Conservation (phyloP, 2,113 vertebrate species). For the Datnioides undecimradiatus region DNA sequence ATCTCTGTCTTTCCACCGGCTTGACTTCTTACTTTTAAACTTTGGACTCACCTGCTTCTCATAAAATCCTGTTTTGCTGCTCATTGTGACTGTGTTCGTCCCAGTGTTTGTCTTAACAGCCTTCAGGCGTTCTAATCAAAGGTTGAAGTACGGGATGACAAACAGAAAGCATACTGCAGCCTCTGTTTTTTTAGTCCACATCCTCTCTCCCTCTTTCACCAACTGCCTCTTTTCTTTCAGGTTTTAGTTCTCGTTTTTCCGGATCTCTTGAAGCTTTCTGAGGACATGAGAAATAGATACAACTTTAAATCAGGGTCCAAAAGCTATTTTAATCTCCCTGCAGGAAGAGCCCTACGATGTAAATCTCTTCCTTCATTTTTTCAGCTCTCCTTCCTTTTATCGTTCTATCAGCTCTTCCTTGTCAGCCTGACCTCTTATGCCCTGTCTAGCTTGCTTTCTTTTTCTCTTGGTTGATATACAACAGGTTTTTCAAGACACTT, state of each 20-base stretch:
- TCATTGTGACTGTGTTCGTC: rapidly evolving
- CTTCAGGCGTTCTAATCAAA: background rate
- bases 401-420: slow-evolving; percentile 58
- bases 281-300: background rate
- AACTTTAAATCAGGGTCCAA: background rate
- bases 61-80: background rate
- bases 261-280: background rate
- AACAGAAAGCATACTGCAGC: slow-evolving; percentile 48
- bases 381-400: slow-evolving; percentile 52
- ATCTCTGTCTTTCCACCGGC: background rate
- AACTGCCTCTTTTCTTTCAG: background rate
- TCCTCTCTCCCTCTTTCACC: background rate
- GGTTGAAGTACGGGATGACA: background rate
- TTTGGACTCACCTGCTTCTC: background rate
- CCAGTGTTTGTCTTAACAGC: background rate
- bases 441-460: background rate
- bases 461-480: slow-evolving; percentile 11
- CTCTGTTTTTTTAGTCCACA: background rate
- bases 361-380: slow-evolving; percentile 45
- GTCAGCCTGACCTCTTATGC: slow-evolving; percentile 31
- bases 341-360: background rate
- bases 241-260: background rate
- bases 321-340: background rate
- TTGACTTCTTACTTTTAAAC: background rate
- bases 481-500: slow-evolving; percentile 75